Conservation (phyloP, 2,888 invertebrate species). For the Nomada fucata region DNA sequence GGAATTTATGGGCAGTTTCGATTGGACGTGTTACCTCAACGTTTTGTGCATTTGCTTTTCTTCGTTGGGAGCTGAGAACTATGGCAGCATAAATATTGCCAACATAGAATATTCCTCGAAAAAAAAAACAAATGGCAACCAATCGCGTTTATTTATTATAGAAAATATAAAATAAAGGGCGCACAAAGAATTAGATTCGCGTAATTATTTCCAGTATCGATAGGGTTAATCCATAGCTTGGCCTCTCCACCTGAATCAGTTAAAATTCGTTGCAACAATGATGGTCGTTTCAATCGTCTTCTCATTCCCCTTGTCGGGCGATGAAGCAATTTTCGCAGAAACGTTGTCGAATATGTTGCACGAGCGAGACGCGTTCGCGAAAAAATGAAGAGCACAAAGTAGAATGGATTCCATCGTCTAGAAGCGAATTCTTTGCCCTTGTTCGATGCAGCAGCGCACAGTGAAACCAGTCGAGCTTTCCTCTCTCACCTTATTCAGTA, state of each 20-base stretch:
- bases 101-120: too few species aligned
- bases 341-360: background rate
- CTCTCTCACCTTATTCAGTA: constrained; percentile 52
- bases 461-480: constrained; percentile 45
- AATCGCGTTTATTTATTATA: too few species aligned
- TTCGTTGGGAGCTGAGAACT: too few species aligned
- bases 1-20: background rate
- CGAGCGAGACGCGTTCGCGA: background rate
- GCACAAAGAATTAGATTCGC: too few species aligned
- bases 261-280: background rate
- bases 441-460: constrained; percentile 12
- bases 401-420: background rate
- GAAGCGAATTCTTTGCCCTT: constrained; percentile 20
- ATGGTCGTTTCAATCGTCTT: background rate
- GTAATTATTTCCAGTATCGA: too few species aligned
- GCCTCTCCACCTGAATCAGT: too few species aligned
- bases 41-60: too few species aligned
- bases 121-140: too few species aligned
- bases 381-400: background rate
- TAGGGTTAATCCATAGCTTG: too few species aligned
- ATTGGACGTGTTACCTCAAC: background rate
- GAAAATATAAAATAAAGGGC: too few species aligned
- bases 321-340: constrained; percentile 22
- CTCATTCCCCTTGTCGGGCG: background rate
- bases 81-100: too few species aligned